Conservation (phyloP, 2,888 invertebrate genomes). For the Thera obeliscata region DNA sequence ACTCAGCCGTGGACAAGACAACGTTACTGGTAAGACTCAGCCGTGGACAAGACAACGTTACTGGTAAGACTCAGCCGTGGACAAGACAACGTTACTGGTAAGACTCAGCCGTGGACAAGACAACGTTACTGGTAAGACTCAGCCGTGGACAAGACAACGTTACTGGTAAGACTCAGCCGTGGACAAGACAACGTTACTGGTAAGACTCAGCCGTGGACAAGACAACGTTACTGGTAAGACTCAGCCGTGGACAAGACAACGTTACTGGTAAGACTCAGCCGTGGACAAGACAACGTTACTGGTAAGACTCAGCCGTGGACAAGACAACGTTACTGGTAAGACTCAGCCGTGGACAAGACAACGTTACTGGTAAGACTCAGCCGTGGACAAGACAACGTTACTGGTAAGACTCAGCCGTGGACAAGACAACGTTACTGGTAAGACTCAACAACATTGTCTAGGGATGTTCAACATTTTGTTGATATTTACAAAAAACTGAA, state of each 20-base stretch:
- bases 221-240: constrained; percentile 5
- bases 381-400: constrained; percentile 36
- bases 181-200: constrained; percentile 26
- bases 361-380: too few species aligned
- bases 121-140: too few species aligned
- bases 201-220: constrained; percentile 44
- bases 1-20: too few species aligned
- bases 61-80: constrained; percentile 34
- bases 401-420: too few species aligned
- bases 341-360: constrained; percentile 40
- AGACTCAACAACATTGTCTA: too few species aligned
- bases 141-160: constrained; percentile 36
- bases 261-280: too few species aligned
- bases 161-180: too few species aligned
- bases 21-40: too few species aligned
- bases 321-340: constrained; percentile 4
- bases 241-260: constrained; percentile 40
- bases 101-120: constrained; percentile 42
- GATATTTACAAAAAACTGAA: too few species aligned
- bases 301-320: constrained; percentile 46
- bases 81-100: constrained; percentile 23
- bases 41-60: too few species aligned
- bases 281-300: constrained; percentile 34
- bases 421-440: constrained; percentile 17
- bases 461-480: too few species aligned